Percentiles rank a stretch among this genome's conserved stretches.
phyloP scores from a whole-genome alignment of 2,797 vertebrate genomes.

The Vespertilio murinus region DNA sequence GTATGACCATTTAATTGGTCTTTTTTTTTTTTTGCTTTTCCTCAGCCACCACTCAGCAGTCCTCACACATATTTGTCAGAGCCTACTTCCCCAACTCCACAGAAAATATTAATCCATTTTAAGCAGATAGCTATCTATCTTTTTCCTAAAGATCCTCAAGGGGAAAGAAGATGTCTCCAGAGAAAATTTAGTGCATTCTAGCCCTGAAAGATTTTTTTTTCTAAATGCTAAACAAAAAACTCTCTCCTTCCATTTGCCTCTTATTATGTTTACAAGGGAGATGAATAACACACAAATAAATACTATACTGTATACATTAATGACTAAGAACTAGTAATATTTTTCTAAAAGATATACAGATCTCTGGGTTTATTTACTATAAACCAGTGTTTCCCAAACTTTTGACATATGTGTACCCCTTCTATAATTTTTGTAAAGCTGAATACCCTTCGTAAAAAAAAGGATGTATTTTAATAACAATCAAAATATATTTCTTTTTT shows the following conservation, averaged over 20 bases:
- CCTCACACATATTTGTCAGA: neutral
- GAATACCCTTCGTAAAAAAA: no score
- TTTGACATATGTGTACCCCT: no score
- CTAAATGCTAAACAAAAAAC: neutral
- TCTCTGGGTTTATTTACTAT: neutral
- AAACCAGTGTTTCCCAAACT: no score
- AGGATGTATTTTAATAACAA: no score
- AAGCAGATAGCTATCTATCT: neutral
- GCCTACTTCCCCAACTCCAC: neutral
- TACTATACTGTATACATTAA: neutral
- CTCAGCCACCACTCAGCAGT: neutral
- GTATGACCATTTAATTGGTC: neutral
- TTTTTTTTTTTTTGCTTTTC: neutral
- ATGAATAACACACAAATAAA: neutral
- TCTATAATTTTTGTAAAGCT: no score
- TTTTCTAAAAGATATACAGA: conserved; percentile 18
- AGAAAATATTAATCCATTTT: conserved; percentile 3
- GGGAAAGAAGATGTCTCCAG: neutral
- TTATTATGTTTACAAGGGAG: neutral
- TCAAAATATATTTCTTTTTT: no score
- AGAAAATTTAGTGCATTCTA: neutral
- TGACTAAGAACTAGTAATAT: neutral
- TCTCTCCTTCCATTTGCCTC: neutral
- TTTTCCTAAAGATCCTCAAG: neutral
- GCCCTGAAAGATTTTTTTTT: neutral